Conservation (phyloP, 92 coral and sea anemone genomes). For the Porites cylindrica region DNA sequence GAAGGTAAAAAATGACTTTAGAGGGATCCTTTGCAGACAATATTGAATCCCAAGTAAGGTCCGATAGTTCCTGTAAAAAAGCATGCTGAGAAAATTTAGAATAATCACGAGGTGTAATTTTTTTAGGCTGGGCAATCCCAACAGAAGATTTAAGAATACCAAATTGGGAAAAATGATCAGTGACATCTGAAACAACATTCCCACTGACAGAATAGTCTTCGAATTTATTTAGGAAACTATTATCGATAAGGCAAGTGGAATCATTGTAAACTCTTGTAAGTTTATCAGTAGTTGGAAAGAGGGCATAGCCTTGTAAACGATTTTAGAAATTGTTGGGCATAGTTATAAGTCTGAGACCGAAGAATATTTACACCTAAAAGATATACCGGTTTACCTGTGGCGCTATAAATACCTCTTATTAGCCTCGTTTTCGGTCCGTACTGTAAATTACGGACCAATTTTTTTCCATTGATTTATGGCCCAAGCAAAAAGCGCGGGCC, state of each 20-base stretch:
- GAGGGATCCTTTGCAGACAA: not conserved
- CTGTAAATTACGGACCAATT: too few species aligned
- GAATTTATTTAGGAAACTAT: not conserved
- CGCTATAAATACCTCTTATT: not conserved
- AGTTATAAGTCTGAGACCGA: not conserved
- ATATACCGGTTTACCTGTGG: conserved; percentile 2
- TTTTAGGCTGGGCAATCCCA: conserved; percentile 2
- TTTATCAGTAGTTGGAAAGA: not conserved
- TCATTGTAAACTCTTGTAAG: not conserved
- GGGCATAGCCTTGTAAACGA: not conserved
- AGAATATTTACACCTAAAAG: conserved; percentile 3
- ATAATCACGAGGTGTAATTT: not conserved
- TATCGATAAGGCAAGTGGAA: conserved; percentile 2
- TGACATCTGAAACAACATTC: not conserved
- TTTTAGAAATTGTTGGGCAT: not conserved
- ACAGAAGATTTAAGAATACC: not conserved
- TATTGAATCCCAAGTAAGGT: not conserved
- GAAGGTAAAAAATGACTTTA: not conserved
- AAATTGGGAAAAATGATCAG: not conserved
- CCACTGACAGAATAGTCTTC: not conserved
- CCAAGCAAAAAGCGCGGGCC: too few species aligned
- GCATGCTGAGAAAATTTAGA: not conserved
- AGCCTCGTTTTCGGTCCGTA: too few species aligned
- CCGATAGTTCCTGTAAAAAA: not conserved
- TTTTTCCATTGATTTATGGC: too few species aligned